Conservation (phyloP, 2,113 vertebrate species). For the Piprites chloris region DNA sequence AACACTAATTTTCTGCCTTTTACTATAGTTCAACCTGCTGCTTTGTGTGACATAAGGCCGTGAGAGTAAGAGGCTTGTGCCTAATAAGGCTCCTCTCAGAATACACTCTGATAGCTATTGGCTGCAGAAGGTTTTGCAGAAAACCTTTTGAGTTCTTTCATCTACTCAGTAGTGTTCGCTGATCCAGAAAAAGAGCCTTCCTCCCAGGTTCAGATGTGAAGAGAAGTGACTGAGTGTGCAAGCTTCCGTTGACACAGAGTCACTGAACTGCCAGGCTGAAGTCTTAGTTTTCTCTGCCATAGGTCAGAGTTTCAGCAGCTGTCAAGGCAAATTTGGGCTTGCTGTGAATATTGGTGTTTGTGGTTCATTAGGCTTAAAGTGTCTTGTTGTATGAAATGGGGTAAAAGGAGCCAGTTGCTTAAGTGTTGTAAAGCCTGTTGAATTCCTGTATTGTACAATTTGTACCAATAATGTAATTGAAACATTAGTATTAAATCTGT, state of each 20-base stretch:
- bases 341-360: background rate
- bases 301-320: background rate
- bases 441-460: background rate
- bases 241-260: background rate
- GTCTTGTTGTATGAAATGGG: background rate
- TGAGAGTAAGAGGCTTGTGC: background rate
- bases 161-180: background rate
- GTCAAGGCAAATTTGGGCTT: background rate
- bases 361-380: background rate
- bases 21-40: background rate
- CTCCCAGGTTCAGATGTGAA: background rate
- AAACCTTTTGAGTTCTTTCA: background rate
- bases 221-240: background rate
- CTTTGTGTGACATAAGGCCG: background rate
- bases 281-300: background rate
- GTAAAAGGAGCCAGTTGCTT: slow-evolving; percentile 3
- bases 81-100: background rate
- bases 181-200: background rate
- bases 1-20: background rate
- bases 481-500: background rate
- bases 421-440: background rate
- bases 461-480: background rate
- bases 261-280: background rate
- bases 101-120: background rate
- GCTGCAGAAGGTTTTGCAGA: background rate